Base-by-base conservation (phyloP, 1,140 invertebrate genomes). In the Nasonia longicornis region DNA sequence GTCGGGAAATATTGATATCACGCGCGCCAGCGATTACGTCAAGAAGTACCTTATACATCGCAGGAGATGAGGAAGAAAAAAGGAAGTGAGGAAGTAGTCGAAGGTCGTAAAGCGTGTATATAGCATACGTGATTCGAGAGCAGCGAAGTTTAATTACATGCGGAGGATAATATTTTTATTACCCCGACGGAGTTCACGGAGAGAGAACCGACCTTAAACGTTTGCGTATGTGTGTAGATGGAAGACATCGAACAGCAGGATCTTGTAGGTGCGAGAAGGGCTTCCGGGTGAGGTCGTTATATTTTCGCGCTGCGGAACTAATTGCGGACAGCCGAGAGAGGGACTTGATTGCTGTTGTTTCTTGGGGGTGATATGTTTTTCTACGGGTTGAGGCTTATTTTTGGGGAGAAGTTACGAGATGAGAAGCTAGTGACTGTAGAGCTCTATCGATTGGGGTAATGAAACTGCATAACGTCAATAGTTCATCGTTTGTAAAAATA, bases 1-100 rank as follows among this genome's bases (percentile, higher is more conserved):
- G 69, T 58, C 12, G 77, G 79, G 73, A 84, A 86, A 87, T 86
- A 89, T 87, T 86, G 86, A 88, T 88, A 87, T 86, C 85, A 26
- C 26, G 79, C 69, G 74, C 85, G 77, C 69, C 70, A 71, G 64
- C 81, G 77, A 85, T 73, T 72, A 58, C 52, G 22, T 74, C 42
- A 69, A 77, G 26, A 6, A 70, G 22, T 1, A n/a, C 52, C 20
- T 58, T 58, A 58, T n/a, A 7, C 4, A 20, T 16, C 16, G 20
- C 52, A 16, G 16, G 1, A 82, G 48, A 75, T 72, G 70, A 74
- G 66, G 72, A 79, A 72, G 69, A 14, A 52, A 38, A 83, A 81
- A 8, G 31, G 38, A 78, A 84, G 67, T 69, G 83, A 83, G 48
- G 12, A 72, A 70, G 64, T 14, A 70, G 79, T 14, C 70, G 77